These are phyloP conservation scores for Heliconius charithonia DNA, from an alignment of 2,888 invertebrate genomes.

Conservation along the genomic window DNA sequence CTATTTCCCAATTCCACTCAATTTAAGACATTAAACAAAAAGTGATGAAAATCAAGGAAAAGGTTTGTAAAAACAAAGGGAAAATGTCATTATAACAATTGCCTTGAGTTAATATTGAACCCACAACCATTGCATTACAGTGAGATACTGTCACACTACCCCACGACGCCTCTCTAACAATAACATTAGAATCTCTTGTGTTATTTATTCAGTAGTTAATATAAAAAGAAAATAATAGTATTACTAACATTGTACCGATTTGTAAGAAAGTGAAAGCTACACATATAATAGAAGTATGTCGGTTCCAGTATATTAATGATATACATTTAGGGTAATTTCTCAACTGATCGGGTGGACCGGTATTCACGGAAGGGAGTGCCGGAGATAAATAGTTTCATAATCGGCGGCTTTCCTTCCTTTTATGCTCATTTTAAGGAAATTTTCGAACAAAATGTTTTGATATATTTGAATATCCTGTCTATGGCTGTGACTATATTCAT, in stretches of 20 bases:
- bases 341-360: conserved; percentile 37
- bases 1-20: too few relatives aligned
- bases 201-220: not conserved
- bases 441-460: not conserved
- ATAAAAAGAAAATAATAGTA: not conserved
- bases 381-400: conserved; percentile 81
- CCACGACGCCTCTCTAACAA: too few relatives aligned
- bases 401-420: conserved; percentile 68
- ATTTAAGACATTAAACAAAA: too few relatives aligned
- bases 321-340: conserved; percentile 43
- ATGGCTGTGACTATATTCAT: not conserved
- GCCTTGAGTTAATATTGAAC: too few relatives aligned
- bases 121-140: too few relatives aligned
- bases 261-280: conserved; percentile 4
- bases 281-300: conserved; percentile 24
- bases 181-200: too few relatives aligned
- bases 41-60: too few relatives aligned
- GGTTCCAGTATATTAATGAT: conserved; percentile 36
- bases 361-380: conserved; percentile 52
- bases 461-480: not conserved
- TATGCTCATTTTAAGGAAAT: conserved; percentile 55
- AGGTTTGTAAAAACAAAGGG: too few relatives aligned
- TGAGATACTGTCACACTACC: too few relatives aligned
- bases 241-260: not conserved
- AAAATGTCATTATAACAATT: too few relatives aligned